Evolutionary conservation across 2,888 invertebrate species (phyloP).

Genomic region (Bimastos eiseni): DNA sequence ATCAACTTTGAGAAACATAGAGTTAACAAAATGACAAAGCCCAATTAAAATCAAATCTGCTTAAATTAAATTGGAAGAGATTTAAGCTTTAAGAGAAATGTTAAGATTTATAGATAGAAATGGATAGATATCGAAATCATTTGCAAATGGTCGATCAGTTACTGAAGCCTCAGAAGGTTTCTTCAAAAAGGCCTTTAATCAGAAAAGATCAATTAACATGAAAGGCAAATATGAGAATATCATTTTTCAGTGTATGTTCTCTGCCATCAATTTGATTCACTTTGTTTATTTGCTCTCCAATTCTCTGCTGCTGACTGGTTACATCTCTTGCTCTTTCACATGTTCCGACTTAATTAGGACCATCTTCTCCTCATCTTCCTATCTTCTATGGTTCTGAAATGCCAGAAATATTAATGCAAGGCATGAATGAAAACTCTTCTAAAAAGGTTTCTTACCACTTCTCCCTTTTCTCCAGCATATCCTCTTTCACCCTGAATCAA

Average conservation of each 20-base stretch:
- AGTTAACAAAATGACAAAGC: too few relatives aligned
- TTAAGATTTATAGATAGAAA: too few relatives aligned
- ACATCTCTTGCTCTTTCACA: too few relatives aligned
- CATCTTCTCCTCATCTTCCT: not conserved
- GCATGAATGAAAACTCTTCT: not conserved
- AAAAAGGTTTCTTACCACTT: conserved; percentile 71
- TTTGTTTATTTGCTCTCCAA: not conserved
- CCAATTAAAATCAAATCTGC: too few relatives aligned
- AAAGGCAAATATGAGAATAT: not conserved
- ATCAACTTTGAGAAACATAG: too few relatives aligned
- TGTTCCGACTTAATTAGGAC: too few relatives aligned
- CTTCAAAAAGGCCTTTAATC: too few relatives aligned
- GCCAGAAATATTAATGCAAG: not conserved
- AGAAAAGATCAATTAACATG: not conserved
- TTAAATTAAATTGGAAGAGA: too few relatives aligned
- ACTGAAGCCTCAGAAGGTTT: too few relatives aligned
- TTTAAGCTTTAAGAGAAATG: too few relatives aligned
- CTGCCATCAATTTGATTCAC: not conserved
- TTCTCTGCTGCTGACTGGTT: not conserved
- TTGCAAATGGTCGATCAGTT: too few relatives aligned
- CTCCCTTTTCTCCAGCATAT: conserved; percentile 79
- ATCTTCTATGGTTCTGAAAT: not conserved
- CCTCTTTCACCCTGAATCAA: conserved; percentile 74
- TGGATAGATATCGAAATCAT: too few relatives aligned
- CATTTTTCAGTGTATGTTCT: not conserved